Evolutionary conservation across 2,113 vertebrate genomes (phyloP), one percentile per base, ranked within the genome.

Genomic region (Gymnobelideus leadbeateri): DNA sequence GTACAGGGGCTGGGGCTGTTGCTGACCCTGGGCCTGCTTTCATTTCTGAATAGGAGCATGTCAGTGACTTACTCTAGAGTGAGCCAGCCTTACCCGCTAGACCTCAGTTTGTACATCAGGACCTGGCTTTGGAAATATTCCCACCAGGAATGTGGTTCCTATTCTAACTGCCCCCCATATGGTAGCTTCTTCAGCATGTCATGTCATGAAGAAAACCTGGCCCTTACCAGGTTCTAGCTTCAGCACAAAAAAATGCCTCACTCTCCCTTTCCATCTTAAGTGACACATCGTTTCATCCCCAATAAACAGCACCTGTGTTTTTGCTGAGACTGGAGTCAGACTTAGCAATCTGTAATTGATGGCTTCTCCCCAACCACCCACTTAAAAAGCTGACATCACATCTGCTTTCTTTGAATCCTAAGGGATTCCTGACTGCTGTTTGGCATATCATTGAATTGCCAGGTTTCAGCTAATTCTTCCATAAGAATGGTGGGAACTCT

Each of bases 331-430:
- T 49, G 9, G 51, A 90, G 26, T 89, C 5, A 93, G 51, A 89
- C 26, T 92, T 93, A 84, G 90, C 21, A 0, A 28, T 51, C 68
- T 91, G 21, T 91, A 92, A 93, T 68, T 57, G 93, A 89, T 26
- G 84, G 46, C 53, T 25, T 55, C 31, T 91, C 89, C 91, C 50
- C 37, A 89, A 23, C 51, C 5, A 43, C 47, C 2, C 26, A 61
- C 31, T 89, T 94, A 51, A 94, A 90, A 96, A 94, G 95, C 93
- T 95, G 91, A 68, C 93, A 95, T n/a, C 84, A 90, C 49, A 90
- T 2, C 53, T 91, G 46, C 92, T 50, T 92, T 51, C 12, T 43
- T 57, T 52, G 90, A 54, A 57, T 53, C 55, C 11, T 25, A 25
- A 50, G 95, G 51, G 24, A 46, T 96, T 52, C 47, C 91, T 54